Evolutionary conservation across 92 coral and sea anemone species (phyloP), one percentile per base, ranked within the genome.

Genomic region (Umimayanthus kanabou): DNA sequence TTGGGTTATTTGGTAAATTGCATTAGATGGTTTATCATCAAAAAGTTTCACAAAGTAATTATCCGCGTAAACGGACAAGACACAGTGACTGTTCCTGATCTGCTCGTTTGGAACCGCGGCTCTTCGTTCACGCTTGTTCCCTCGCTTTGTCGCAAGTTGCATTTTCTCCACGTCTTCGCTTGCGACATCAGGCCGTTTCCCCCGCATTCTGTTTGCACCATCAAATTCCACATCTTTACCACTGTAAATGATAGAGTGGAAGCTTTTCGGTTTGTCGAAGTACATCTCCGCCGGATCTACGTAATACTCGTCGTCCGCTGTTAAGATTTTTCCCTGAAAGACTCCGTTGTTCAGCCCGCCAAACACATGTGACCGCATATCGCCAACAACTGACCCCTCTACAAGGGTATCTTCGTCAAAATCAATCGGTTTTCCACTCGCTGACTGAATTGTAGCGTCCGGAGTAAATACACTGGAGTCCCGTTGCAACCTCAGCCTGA

Each of bases 181-280:
- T 89, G 78, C 88, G 88, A 18, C 37, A 25, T 50, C 64, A 9
- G 86, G 93, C 22, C 47, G 77, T 23, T 80, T 73, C 37, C 85
- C 85, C n/a, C 85, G 90, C 57, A 87, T 76, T 61, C 90, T 79
- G 23, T 76, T 76, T 29, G 79, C 81, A 45, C 91, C 92, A n/a
- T 93, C 89, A 39, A 92, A 93, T 8, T 92, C 90, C 11, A 97
- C 94, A 67, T 97, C 97, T 85, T 85, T 90, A 64, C 90, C 91
- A 72, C 90, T 94, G 92, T 97, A 97, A 37, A 97, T 97, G 15
- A 97, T 98, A 6, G 99, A 97, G 79, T 94, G 99, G 82, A 95
- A 95, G 74, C 88, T 91, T 58, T 80, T 79, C 81, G 94, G 93
- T 25, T 89, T 86, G 26, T 94, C 88, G 75, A 91, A 81, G 89